Percentiles rank a stretch among this genome's conserved stretches.
phyloP scores from a whole-genome alignment of 2,797 vertebrate genomes.

The Syngnathus rostellatus region DNA sequence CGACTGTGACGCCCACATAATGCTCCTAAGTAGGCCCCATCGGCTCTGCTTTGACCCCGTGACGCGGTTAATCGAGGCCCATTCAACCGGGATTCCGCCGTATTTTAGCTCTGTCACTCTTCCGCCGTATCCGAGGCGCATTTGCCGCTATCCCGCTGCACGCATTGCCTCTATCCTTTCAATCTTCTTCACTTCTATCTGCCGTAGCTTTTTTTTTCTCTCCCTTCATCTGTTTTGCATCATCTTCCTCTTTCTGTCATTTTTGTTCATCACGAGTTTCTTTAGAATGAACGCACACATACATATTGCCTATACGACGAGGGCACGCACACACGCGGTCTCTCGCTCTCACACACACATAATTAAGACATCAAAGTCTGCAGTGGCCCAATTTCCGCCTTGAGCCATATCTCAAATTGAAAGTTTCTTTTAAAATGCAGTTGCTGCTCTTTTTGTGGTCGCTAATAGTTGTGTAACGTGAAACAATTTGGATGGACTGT shows the following conservation, averaged over 20 bases:
- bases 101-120: constrained; percentile 45
- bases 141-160: constrained; percentile 26
- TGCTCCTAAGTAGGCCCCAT: constrained; percentile 6
- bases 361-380: constrained; percentile 70
- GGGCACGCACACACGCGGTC: constrained; percentile 12
- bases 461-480: constrained; percentile 37
- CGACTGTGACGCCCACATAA: constrained; percentile 1
- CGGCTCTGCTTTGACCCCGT: constrained; percentile 43
- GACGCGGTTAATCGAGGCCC: constrained; percentile 50
- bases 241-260: constrained; percentile 14
- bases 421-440: constrained; percentile 36
- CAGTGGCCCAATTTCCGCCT: constrained; percentile 62
- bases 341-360: constrained; percentile 17
- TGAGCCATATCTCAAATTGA: constrained; percentile 57
- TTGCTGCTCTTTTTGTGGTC: constrained; percentile 44
- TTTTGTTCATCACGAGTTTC: constrained; percentile 32
- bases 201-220: constrained; percentile 11
- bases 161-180: constrained; percentile 16
- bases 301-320: not conserved
- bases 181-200: constrained; percentile 11
- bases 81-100: constrained; percentile 43
- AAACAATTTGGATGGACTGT: constrained; percentile 30
- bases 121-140: constrained; percentile 21
- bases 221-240: constrained; percentile 25
- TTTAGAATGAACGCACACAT: constrained; percentile 26